Percentiles rank a stretch among this genome's conserved stretches.
Evolutionary conservation across 2,797 vertebrate genomes (phyloP).

Genomic region (Lagodon rhomboides): DNA sequence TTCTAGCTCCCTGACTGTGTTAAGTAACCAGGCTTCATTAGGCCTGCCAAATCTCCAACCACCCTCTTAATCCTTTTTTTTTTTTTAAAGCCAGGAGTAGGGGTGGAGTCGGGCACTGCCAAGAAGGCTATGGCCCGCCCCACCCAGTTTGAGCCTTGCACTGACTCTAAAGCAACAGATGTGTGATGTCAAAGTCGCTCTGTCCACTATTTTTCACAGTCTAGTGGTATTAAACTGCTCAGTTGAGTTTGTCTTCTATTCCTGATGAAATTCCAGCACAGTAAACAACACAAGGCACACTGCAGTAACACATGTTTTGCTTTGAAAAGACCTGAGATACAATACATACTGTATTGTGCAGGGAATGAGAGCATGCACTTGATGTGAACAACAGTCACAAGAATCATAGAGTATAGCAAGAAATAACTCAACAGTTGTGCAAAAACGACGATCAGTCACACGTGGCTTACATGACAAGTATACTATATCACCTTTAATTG

Average conservation of each 20-base stretch:
- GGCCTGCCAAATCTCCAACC: too few species aligned
- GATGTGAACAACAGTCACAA: slow-evolving; percentile 4
- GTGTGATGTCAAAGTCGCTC: too few species aligned
- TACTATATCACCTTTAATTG: not conserved
- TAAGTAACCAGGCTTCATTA: too few species aligned
- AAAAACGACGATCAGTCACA: not conserved
- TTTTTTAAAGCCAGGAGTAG: too few species aligned
- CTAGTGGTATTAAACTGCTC: not conserved
- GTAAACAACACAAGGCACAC: not conserved
- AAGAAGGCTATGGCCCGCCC: too few species aligned
- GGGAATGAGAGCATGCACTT: not conserved
- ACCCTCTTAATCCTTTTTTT: too few species aligned
- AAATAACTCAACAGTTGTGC: not conserved
- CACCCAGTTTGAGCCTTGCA: too few species aligned
- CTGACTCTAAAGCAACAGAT: too few species aligned
- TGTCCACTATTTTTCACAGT: too few species aligned
- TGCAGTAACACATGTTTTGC: not conserved
- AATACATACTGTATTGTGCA: not conserved
- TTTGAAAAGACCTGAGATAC: slow-evolving; percentile 5
- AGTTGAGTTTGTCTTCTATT: not conserved
- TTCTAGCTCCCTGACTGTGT: too few species aligned
- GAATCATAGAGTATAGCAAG: not conserved
- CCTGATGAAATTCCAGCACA: not conserved
- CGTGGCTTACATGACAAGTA: not conserved
- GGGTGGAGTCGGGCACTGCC: too few species aligned